A percentile compares a stretch with the other conserved stretches of the same genome.
These are phyloP conservation scores for Drosophila leonis DNA, from an alignment of 2,888 invertebrate species.

Conservation along the genomic window DNA sequence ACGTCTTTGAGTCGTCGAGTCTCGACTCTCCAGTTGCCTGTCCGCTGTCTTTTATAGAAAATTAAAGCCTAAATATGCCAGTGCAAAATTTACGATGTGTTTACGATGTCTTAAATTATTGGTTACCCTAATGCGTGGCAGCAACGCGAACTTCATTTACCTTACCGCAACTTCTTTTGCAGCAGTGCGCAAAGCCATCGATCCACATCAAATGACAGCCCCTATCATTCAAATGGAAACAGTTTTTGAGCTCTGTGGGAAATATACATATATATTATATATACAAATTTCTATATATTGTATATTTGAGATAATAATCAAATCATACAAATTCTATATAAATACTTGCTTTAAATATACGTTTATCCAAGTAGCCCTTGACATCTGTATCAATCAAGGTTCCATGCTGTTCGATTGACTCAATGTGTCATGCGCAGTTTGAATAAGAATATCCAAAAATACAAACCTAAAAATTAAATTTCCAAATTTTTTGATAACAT, in stretches of 20 bases:
- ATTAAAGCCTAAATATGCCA: constrained; percentile 72
- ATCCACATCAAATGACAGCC: constrained; percentile 6
- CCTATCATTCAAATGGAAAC: background rate
- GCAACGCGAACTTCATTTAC: constrained; percentile 70
- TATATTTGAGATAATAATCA: too few species aligned
- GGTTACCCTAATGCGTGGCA: constrained; percentile 75
- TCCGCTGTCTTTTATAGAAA: constrained; percentile 61
- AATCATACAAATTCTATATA: too few species aligned
- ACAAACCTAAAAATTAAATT: constrained; percentile 1
- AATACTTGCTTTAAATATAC: too few species aligned
- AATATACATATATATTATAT: background rate
- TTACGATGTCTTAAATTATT: constrained; percentile 82
- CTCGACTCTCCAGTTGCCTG: constrained; percentile 6
- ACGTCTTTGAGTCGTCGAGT: constrained; percentile 1
- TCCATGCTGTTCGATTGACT: background rate
- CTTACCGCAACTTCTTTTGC: background rate
- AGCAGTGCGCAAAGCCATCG: background rate
- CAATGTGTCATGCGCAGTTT: background rate
- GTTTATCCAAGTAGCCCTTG: background rate
- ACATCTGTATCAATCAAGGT: background rate
- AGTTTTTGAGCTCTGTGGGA: background rate
- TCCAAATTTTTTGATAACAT: constrained; percentile 8
- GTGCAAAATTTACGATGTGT: constrained; percentile 83
- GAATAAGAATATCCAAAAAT: constrained; percentile 1
- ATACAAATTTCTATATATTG: too few species aligned